Evolutionary conservation across 2,113 vertebrate genomes (phyloP).

Genomic region (Falcunculus frontatus): DNA sequence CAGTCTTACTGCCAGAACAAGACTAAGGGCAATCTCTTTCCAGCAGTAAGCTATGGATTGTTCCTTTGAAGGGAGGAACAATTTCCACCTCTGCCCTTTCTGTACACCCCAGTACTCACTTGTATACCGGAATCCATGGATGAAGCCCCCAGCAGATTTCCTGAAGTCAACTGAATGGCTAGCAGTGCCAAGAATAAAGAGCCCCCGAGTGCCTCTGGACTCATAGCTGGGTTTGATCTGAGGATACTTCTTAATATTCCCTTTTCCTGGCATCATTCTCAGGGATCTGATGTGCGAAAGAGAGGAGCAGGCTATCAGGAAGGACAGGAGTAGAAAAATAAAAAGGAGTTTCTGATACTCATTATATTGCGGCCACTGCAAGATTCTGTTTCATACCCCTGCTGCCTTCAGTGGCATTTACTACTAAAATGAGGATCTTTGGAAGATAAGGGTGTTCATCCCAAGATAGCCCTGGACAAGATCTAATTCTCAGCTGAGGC

Average conservation of each 20-base stretch:
- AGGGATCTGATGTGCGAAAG: constrained; percentile 74
- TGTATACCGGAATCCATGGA: constrained; percentile 98
- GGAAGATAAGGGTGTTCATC: neutral
- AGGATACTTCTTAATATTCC: constrained; percentile 84
- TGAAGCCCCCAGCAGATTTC: constrained; percentile 90
- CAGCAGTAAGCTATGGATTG: neutral
- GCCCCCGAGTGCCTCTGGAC: constrained; percentile 77
- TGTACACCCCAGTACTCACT: constrained; percentile 69
- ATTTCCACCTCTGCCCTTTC: neutral
- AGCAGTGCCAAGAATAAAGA: constrained; percentile 90
- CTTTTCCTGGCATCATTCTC: constrained; percentile 70
- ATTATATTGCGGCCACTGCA: neutral
- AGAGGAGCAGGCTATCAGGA: neutral
- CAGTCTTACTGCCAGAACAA: neutral
- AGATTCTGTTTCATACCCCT: neutral
- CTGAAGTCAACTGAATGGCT: constrained; percentile 93
- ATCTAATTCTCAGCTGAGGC: neutral
- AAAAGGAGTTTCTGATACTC: neutral
- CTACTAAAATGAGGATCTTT: neutral
- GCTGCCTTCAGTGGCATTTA: neutral
- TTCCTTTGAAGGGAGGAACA: neutral
- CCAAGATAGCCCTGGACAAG: neutral
- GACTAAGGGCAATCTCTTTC: neutral
- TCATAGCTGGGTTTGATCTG: constrained; percentile 87
- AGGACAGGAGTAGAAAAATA: neutral